These are phyloP conservation scores for Canis aureus DNA, from an alignment of 2,113 vertebrate genomes.

Conservation along the genomic window DNA sequence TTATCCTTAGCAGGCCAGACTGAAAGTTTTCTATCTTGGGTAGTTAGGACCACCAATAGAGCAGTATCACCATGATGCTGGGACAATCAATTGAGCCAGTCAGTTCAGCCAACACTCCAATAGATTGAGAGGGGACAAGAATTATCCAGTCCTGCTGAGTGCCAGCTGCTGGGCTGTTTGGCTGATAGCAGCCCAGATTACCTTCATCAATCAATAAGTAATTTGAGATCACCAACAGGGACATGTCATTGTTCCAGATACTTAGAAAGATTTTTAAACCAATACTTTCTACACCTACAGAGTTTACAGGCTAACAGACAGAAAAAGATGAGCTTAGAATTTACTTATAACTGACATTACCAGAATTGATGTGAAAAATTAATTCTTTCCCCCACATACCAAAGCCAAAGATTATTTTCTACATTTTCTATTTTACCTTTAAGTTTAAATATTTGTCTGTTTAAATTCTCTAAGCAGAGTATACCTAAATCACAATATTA, in stretches of 20 bases:
- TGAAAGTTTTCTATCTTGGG: background rate
- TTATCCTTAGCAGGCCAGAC: background rate
- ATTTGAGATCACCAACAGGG: conserved; percentile 56
- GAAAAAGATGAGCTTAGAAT: background rate
- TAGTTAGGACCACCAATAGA: background rate
- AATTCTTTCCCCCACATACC: background rate
- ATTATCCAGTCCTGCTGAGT: background rate
- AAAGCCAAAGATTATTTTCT: conserved; percentile 25
- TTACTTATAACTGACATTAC: conserved; percentile 6
- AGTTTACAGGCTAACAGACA: background rate
- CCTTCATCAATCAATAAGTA: conserved; percentile 63
- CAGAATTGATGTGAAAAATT: background rate
- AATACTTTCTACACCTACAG: background rate
- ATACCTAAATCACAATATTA: background rate
- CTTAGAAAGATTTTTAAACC: conserved; percentile 14
- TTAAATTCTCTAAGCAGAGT: background rate
- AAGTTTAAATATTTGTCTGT: conserved; percentile 15
- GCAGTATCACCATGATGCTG: background rate
- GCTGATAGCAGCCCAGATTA: conserved; percentile 22
- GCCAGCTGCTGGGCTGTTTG: background rate
- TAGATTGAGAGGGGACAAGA: background rate
- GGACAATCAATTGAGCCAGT: background rate
- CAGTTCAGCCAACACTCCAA: background rate
- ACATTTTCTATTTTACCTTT: background rate
- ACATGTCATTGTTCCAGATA: conserved; percentile 21